Evolutionary conservation across 2,888 invertebrate species (phyloP).

Genomic region (Acanthopleura granulata): DNA sequence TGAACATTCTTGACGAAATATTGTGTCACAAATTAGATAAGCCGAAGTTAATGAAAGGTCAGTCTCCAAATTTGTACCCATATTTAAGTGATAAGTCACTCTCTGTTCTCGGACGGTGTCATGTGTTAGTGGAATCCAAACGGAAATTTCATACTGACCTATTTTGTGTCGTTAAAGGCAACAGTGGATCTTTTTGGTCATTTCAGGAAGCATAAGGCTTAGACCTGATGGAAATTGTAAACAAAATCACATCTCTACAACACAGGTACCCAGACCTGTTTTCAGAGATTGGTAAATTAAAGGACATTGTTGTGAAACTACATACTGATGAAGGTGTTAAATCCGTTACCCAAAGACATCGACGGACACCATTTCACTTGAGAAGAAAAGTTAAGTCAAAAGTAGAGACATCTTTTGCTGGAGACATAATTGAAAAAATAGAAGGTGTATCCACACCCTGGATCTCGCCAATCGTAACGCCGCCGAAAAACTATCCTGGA

Average conservation of each 20-base stretch:
- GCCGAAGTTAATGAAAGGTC: too few relatives aligned
- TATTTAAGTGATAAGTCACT: neutral
- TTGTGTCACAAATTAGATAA: too few relatives aligned
- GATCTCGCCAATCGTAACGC: constrained; percentile 37
- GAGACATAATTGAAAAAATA: constrained; percentile 39
- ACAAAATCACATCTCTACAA: neutral
- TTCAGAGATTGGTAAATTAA: constrained; percentile 32
- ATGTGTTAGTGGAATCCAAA: neutral
- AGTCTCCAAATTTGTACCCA: too few relatives aligned
- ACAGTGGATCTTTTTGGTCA: neutral
- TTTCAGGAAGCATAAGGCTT: neutral
- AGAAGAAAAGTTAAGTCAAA: constrained; percentile 33
- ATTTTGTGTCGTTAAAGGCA: neutral
- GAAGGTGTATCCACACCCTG: constrained; percentile 38
- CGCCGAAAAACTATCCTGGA: constrained; percentile 26
- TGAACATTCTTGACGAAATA: constrained; percentile 12
- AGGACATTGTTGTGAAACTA: constrained; percentile 24
- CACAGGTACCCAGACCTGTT: constrained; percentile 28
- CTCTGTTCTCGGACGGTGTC: neutral
- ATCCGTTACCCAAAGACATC: constrained; percentile 31
- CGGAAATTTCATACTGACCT: neutral
- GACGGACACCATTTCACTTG: constrained; percentile 37
- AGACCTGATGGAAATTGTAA: neutral
- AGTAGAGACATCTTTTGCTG: constrained; percentile 30
- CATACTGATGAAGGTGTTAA: constrained; percentile 34